These are phyloP conservation scores for Pangasius djambal DNA, from an alignment of 2,797 vertebrate genomes.

Conservation along the genomic window DNA sequence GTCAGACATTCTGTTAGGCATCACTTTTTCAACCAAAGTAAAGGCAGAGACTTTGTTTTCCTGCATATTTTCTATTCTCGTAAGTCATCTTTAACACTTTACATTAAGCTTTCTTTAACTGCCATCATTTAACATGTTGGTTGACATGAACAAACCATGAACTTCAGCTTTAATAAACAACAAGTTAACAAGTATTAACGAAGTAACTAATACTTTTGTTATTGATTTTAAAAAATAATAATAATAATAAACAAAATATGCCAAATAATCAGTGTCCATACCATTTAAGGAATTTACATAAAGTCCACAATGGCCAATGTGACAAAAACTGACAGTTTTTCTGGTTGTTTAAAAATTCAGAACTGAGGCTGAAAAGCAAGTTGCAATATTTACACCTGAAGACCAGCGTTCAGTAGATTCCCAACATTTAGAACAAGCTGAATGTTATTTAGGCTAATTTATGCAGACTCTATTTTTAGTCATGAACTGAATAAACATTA, in stretches of 20 bases:
- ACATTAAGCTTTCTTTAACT: neutral
- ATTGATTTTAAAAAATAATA: neutral
- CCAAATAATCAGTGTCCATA: neutral
- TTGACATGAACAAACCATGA: too few relatives aligned
- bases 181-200: neutral
- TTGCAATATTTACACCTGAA: neutral
- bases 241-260: neutral
- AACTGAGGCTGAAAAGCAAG: neutral
- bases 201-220: neutral
- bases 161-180: neutral
- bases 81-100: neutral
- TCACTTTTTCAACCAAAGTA: neutral
- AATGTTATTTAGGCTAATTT: neutral
- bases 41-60: neutral
- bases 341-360: too few relatives aligned
- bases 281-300: neutral
- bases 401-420: neutral
- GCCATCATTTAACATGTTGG: neutral
- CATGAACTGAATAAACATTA: neutral
- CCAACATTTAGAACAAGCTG: neutral
- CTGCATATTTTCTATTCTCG: neutral
- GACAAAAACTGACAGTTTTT: neutral
- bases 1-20: neutral
- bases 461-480: neutral
- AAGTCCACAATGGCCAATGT: neutral